These are phyloP conservation scores for Sarotherodon lohbergeri DNA, from an alignment of 2,113 vertebrate species.

Conservation along the genomic window DNA sequence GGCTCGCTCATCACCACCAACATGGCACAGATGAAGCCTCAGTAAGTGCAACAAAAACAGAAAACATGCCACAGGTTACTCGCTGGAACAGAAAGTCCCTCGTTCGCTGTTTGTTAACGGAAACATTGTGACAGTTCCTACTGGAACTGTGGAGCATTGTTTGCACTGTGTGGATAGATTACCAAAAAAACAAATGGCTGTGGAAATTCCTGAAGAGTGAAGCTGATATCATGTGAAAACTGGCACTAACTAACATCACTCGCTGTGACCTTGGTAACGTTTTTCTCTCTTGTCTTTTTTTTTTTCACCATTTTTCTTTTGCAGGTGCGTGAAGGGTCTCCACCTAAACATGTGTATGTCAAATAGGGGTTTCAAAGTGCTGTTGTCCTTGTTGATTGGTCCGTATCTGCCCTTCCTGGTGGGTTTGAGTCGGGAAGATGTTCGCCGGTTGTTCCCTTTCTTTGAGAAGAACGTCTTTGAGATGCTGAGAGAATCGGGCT, in stretches of 20 bases:
- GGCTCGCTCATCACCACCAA: slow-evolving; percentile 76
- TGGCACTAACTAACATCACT: neutral
- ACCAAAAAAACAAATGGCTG: neutral
- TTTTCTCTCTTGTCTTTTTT: neutral
- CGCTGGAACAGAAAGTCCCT: neutral
- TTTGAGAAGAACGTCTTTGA: slow-evolving; percentile 75
- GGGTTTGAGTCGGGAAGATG: slow-evolving; percentile 79
- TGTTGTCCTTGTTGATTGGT: slow-evolving; percentile 73
- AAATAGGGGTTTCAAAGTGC: neutral
- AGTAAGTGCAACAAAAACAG: slow-evolving; percentile 67
- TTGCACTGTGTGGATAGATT: neutral
- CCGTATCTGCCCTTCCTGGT: slow-evolving; percentile 81
- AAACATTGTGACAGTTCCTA: neutral
- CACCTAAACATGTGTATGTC: slow-evolving; percentile 70
- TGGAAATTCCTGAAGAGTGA: neutral
- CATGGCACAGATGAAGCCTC: slow-evolving; percentile 86
- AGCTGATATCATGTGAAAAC: neutral
- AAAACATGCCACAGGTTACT: neutral
- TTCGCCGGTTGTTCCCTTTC: slow-evolving; percentile 74
- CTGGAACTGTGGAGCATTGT: neutral
- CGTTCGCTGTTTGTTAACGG: neutral
- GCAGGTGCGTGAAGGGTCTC: slow-evolving; percentile 80
- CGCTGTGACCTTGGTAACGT: neutral
- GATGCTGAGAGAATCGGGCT: slow-evolving; percentile 74
- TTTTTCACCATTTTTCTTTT: neutral